Evolutionary conservation across 2,888 invertebrate genomes (phyloP).

Genomic region (Acanthosepion lycidas): DNA sequence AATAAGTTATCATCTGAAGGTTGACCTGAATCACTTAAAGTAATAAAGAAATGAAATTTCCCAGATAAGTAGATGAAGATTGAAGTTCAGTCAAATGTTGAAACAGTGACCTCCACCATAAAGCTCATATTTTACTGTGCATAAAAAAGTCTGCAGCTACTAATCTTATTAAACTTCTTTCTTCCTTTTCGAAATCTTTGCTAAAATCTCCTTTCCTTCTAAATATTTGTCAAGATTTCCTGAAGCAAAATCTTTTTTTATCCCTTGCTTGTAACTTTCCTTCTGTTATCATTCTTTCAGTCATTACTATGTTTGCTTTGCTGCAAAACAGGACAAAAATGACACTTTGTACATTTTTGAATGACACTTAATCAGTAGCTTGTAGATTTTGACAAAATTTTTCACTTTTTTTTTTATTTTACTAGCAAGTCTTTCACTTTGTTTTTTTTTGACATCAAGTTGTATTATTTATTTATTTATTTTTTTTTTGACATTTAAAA

Average conservation of each 20-base stretch:
- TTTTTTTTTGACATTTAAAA: no score
- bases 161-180: background rate
- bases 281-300: background rate
- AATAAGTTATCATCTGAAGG: background rate
- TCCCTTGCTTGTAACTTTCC: background rate
- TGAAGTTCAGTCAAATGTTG: background rate
- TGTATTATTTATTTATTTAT: background rate
- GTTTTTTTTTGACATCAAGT: background rate
- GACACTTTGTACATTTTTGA: background rate
- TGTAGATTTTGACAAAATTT: background rate
- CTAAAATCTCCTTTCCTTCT: background rate
- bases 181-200: background rate
- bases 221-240: background rate
- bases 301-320: background rate
- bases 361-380: background rate
- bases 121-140: background rate
- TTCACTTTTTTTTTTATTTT: background rate
- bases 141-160: background rate
- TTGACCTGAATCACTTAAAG: background rate
- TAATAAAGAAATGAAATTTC: no score
- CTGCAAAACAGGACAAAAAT: background rate
- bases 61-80: background rate
- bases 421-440: background rate
- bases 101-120: background rate
- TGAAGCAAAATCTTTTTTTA: background rate